These are phyloP conservation scores for Adelphocoris suturalis DNA, from an alignment of 2,888 invertebrate species.

Conservation along the genomic window DNA sequence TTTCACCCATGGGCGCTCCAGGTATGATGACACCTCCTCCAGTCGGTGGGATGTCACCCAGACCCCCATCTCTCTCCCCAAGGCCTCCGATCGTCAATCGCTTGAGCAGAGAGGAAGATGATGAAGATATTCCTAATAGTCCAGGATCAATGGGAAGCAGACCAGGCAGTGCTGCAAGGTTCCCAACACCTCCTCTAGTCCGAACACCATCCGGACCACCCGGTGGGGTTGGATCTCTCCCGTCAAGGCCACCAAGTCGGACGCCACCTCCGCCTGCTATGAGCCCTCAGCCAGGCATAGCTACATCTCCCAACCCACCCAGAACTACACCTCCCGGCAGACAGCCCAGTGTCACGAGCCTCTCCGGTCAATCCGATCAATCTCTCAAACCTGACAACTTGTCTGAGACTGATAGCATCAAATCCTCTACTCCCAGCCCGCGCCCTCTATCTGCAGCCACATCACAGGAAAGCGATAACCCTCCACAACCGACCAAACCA, in stretches of 20 bases:
- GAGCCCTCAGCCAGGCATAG: background rate
- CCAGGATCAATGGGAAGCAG: slow-evolving; percentile 7
- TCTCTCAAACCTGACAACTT: slow-evolving; percentile 18
- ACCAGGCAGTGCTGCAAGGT: slow-evolving; percentile 36
- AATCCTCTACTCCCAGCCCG: slow-evolving; percentile 59
- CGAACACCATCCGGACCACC: slow-evolving; percentile 59
- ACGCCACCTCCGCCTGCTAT: slow-evolving; percentile 18
- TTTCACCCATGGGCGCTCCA: background rate
- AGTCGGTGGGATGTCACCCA: background rate
- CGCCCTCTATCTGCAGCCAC: slow-evolving; percentile 58
- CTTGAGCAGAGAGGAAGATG: slow-evolving; percentile 54
- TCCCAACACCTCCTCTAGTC: slow-evolving; percentile 47
- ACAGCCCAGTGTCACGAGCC: slow-evolving; percentile 30
- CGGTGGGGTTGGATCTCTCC: slow-evolving; percentile 3
- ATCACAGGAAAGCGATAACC: slow-evolving; percentile 54
- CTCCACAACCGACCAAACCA: slow-evolving; percentile 5
- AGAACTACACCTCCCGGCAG: slow-evolving; percentile 1
- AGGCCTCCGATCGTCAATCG: slow-evolving; percentile 35
- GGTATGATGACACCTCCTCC: background rate
- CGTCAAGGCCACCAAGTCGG: slow-evolving; percentile 33
- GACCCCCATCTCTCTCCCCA: slow-evolving; percentile 46
- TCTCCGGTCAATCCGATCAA: slow-evolving; percentile 4
- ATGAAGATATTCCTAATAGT: background rate
- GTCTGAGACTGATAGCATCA: slow-evolving; percentile 32
- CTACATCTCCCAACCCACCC: slow-evolving; percentile 25